A percentile compares a stretch with the other conserved stretches of the same genome.
phyloP scores from a whole-genome alignment of 2,797 vertebrate genomes.

The Lepus townsendii region DNA sequence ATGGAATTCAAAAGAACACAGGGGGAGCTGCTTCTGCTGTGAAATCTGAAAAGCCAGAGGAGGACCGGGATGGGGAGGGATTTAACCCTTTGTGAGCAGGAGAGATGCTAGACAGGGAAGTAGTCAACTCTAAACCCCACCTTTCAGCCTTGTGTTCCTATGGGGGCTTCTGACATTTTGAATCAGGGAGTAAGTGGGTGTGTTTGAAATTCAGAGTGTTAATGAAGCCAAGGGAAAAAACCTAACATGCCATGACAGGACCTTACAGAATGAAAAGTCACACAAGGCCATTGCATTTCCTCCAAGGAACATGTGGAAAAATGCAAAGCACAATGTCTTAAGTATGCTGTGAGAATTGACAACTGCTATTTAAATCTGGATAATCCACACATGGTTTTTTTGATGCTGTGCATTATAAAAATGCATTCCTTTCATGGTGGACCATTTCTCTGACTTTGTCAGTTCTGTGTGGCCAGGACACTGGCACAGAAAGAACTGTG shows the following conservation, averaged over 20 bases:
- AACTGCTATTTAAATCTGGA: background rate
- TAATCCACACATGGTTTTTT: background rate
- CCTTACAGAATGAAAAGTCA: background rate
- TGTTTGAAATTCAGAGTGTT: background rate
- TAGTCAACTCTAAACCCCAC: background rate
- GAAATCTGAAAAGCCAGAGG: background rate
- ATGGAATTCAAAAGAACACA: background rate
- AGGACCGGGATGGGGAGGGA: background rate
- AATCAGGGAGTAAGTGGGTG: background rate
- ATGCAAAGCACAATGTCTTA: background rate
- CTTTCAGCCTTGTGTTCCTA: rapidly evolving
- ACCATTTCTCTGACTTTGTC: background rate
- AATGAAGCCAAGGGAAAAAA: background rate
- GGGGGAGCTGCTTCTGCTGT: background rate
- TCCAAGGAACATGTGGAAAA: background rate
- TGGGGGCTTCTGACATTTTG: background rate
- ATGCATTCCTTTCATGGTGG: background rate
- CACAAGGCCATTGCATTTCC: background rate
- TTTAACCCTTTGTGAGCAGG: background rate
- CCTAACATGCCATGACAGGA: background rate
- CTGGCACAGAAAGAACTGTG: background rate
- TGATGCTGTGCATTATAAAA: background rate
- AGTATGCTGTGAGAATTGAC: background rate
- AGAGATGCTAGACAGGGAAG: background rate
- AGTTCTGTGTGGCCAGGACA: background rate